Conservation (phyloP, 2,113 vertebrate species). For the human region DNA sequence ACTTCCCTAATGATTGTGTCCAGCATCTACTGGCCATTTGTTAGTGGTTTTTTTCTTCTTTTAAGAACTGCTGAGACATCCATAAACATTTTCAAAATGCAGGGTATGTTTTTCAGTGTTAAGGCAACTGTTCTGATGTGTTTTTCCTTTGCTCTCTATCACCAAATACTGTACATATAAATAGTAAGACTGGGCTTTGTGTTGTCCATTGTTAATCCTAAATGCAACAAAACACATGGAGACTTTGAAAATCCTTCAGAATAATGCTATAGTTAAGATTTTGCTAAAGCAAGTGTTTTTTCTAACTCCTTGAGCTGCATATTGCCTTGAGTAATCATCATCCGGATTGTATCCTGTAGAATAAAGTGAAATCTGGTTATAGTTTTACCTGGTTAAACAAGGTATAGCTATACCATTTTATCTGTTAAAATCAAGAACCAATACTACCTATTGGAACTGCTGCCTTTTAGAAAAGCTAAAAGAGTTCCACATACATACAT, state of each 20-base stretch:
- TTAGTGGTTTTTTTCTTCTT: slow-evolving; percentile 40
- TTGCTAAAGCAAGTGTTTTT: slow-evolving; percentile 88
- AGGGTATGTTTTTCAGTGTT: not conserved
- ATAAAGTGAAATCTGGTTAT: slow-evolving; percentile 35
- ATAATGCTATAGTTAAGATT: slow-evolving; percentile 76
- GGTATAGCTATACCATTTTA: not conserved
- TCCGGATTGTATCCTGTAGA: slow-evolving; percentile 91
- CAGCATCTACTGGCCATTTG: not conserved
- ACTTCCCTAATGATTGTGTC: not conserved
- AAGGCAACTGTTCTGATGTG: not conserved
- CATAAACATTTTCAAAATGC: slow-evolving; percentile 29
- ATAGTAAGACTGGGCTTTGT: slow-evolving; percentile 1
- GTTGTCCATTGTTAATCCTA: not conserved
- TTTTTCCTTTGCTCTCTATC: not conserved
- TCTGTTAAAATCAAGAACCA: slow-evolving; percentile 18
- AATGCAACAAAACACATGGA: not conserved
- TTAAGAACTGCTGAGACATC: not conserved
- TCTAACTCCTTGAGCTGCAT: slow-evolving; percentile 93
- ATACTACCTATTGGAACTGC: not conserved
- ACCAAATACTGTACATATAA: not conserved
- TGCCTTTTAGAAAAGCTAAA: not conserved
- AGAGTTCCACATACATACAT: not conserved
- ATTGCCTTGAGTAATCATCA: slow-evolving; percentile 96
- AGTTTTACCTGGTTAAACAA: slow-evolving; percentile 11
- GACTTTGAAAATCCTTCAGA: slow-evolving; percentile 42